Evolutionary conservation across 2,797 vertebrate species (phyloP), one percentile per base, ranked within the genome.

Genomic region (Cryptoblepharus egeriae): DNA sequence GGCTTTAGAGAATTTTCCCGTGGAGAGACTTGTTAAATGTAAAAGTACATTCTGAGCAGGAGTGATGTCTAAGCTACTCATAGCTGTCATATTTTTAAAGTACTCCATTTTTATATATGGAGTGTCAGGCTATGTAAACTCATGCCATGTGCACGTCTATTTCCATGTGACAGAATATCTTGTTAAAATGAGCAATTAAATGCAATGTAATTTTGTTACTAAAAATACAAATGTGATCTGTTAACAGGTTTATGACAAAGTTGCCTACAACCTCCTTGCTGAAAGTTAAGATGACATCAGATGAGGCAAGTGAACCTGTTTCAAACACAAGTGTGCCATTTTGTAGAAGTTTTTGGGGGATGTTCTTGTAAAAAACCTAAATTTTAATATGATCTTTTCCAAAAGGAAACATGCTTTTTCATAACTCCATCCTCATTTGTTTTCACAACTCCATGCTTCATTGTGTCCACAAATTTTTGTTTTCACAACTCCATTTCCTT

Each of bases 271-370:
- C 13, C 2, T 45, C 15, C 24, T 10, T 74, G 37, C 24, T 73
- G n/a, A 60, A 45, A 74, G 67, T 61, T 70, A 84, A 68, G 39
- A 84, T 84, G 82, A 30, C 49, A 7, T 73, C 76, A n/a, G 39
- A 79, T 49, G 61, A 39, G 15, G 82, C 79, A 84, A 79, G 82
- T 84, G 20, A 72, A n/a, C 45, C 1, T 9, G 5, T 60, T 58
- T 81, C n/a, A 75, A 35, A 60, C 5, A 2, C 7, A 30, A 2
- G 3, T 55, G 10, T 58, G 28, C 35, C 28, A 37, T 49, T 28
- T n/a, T 8, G 16, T 82, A 52, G 69, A 77, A 12, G 1, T n/a
- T 12, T 55, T 55, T 63, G 24, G 6, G 42, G 13, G 39, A 9
- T 5, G 39, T 32, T 10, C 49, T 30, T 58, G 20, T 58, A 28